Percentiles rank a stretch among this genome's conserved stretches.
phyloP scores from a whole-genome alignment of 2,797 vertebrate genomes.

The Notolabrus celidotus region DNA sequence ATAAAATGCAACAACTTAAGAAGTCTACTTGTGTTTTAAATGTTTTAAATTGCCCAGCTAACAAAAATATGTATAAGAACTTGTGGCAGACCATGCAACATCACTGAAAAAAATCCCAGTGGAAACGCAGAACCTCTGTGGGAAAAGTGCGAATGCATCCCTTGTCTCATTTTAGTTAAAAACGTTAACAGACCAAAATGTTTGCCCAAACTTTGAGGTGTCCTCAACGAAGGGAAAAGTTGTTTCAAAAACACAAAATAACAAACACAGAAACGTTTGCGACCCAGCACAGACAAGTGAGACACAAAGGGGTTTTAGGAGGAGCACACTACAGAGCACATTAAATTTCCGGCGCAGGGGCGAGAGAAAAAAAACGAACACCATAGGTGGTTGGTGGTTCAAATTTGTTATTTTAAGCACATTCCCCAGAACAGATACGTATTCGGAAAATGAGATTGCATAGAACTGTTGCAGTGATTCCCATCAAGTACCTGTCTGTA shows the following conservation, averaged over 20 bases:
- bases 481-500: slow-evolving; percentile 61
- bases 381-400: slow-evolving; percentile 68
- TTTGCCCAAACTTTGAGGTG: slow-evolving; percentile 29
- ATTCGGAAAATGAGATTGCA: slow-evolving; percentile 67
- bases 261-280: slow-evolving; percentile 5
- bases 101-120: too few relatives aligned
- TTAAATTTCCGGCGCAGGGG: slow-evolving; percentile 69
- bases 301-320: slow-evolving; percentile 62
- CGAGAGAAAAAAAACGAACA: slow-evolving; percentile 43
- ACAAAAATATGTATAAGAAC: too few relatives aligned
- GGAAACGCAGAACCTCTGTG: too few relatives aligned
- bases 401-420: slow-evolving; percentile 65
- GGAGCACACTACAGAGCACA: slow-evolving; percentile 48
- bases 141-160: too few relatives aligned
- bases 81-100: too few relatives aligned
- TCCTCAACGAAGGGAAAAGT: background rate
- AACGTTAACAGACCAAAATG: too few relatives aligned
- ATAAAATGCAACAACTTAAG: background rate
- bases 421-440: slow-evolving; percentile 62
- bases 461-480: slow-evolving; percentile 61
- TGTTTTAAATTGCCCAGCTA: background rate
- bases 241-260: slow-evolving; percentile 2
- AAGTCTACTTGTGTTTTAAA: background rate
- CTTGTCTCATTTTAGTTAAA: too few relatives aligned
- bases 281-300: slow-evolving; percentile 23